These are phyloP conservation scores for Drosophila anomalata DNA, from an alignment of 2,888 invertebrate species.

Conservation along the genomic window DNA sequence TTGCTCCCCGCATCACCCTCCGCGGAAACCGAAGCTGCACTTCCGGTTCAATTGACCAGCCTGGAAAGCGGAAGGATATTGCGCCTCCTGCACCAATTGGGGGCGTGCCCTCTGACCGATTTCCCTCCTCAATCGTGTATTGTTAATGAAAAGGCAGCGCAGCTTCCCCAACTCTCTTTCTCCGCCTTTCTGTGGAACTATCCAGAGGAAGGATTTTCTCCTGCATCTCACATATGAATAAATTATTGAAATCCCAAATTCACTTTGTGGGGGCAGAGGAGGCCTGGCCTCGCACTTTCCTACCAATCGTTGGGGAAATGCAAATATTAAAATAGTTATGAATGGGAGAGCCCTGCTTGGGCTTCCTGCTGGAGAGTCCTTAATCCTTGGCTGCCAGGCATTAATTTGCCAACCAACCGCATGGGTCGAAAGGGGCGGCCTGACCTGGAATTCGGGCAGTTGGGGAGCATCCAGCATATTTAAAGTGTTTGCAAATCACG, in stretches of 20 bases:
- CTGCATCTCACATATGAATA: conserved; percentile 27
- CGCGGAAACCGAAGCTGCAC: conserved; percentile 1
- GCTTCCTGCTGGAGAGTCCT: background rate
- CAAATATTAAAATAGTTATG: conserved; percentile 34
- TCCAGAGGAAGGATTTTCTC: background rate
- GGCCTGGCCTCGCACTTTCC: background rate
- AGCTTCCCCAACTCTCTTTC: background rate
- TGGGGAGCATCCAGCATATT: conserved; percentile 19
- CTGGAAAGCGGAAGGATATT: conserved; percentile 31
- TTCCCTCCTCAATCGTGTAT: conserved; percentile 4
- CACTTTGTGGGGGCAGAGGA: background rate
- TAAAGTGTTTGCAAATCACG: conserved; percentile 42
- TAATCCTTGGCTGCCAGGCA: conserved; percentile 30
- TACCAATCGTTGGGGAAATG: conserved; percentile 21
- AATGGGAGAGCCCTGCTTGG: conserved; percentile 8
- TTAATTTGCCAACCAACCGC: conserved; percentile 14
- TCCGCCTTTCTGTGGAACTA: background rate
- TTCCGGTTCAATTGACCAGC: conserved; percentile 31
- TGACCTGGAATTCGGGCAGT: conserved; percentile 8
- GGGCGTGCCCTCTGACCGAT: conserved; percentile 6
- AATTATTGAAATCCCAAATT: conserved; percentile 32
- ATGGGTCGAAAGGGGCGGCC: conserved; percentile 14
- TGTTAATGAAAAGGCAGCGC: conserved; percentile 23
- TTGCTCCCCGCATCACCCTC: background rate
- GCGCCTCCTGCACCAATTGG: conserved; percentile 29